Evolutionary conservation across 37 sponge, comb jelly and placozoan genomes (phyloP).

Genomic region (Axinella damicornis): DNA sequence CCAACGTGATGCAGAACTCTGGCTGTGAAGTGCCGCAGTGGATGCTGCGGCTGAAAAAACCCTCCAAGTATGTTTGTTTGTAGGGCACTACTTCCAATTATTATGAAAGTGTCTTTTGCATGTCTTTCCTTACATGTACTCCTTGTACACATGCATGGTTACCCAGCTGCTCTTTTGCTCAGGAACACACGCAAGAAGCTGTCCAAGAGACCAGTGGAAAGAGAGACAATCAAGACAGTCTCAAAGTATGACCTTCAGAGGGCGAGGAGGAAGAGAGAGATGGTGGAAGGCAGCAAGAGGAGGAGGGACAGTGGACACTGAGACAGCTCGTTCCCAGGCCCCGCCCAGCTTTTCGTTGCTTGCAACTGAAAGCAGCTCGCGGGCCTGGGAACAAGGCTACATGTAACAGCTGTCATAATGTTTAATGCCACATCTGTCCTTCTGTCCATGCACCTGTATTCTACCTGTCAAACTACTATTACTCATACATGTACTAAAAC

Average conservation of each 20-base stretch:
- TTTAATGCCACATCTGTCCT: too few species aligned
- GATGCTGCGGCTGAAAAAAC: constrained; percentile 91
- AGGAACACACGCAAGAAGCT: constrained; percentile 73
- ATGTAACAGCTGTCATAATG: background rate
- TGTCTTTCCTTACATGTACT: too few species aligned
- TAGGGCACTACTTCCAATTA: too few species aligned
- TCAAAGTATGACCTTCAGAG: constrained; percentile 84
- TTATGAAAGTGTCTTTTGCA: too few species aligned
- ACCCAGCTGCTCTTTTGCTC: background rate
- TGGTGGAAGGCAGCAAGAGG: constrained; percentile 40
- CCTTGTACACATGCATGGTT: too few species aligned
- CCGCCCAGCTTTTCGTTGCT: too few species aligned
- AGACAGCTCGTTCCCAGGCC: too few species aligned
- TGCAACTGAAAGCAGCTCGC: too few species aligned
- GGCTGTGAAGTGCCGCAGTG: constrained; percentile 93
- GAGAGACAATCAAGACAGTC: constrained; percentile 73
- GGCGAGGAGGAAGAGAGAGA: constrained; percentile 61
- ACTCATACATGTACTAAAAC: too few species aligned
- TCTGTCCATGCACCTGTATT: too few species aligned
- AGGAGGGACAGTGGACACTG: background rate
- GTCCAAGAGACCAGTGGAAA: constrained; percentile 66
- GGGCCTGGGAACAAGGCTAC: too few species aligned
- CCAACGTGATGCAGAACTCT: constrained; percentile 89
- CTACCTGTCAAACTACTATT: too few species aligned
- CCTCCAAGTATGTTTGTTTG: constrained; percentile 71